These are phyloP conservation scores for Fulmarus glacialis DNA, from an alignment of 2,113 vertebrate genomes.

Conservation along the genomic window DNA sequence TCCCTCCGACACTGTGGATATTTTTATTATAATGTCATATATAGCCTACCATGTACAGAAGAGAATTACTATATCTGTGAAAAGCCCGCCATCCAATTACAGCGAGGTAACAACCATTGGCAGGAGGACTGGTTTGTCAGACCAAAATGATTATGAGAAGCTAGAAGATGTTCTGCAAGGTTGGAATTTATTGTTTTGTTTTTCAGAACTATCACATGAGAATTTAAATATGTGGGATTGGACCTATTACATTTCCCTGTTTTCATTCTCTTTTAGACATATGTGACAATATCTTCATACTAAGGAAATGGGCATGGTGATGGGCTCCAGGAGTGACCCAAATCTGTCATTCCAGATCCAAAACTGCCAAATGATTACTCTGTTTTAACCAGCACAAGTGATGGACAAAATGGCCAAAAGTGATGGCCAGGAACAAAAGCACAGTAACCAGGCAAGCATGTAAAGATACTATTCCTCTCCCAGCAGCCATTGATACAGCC, in stretches of 20 bases:
- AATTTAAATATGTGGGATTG: not conserved
- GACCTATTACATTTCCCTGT: not conserved
- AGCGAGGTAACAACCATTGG: not conserved
- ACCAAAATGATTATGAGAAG: not conserved
- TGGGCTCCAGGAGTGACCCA: not conserved
- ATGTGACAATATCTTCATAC: not conserved
- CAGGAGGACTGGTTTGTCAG: not conserved
- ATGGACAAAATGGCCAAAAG: not conserved
- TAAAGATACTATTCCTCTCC: not conserved
- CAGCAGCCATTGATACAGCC: not conserved
- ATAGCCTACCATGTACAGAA: fast-evolving
- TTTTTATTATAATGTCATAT: fast-evolving
- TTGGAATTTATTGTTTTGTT: not conserved
- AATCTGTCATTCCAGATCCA: not conserved
- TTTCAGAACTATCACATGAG: not conserved
- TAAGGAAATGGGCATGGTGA: not conserved
- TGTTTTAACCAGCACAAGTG: not conserved
- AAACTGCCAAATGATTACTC: not conserved
- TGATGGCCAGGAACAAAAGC: not conserved
- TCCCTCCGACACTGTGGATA: fast-evolving
- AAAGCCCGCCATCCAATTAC: not conserved
- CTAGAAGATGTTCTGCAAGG: not conserved
- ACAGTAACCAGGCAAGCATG: not conserved
- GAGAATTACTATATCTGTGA: not conserved
- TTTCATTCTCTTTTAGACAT: not conserved